Base-by-base conservation (phyloP, 2,797 vertebrate species). In the Liasis olivaceus region DNA sequence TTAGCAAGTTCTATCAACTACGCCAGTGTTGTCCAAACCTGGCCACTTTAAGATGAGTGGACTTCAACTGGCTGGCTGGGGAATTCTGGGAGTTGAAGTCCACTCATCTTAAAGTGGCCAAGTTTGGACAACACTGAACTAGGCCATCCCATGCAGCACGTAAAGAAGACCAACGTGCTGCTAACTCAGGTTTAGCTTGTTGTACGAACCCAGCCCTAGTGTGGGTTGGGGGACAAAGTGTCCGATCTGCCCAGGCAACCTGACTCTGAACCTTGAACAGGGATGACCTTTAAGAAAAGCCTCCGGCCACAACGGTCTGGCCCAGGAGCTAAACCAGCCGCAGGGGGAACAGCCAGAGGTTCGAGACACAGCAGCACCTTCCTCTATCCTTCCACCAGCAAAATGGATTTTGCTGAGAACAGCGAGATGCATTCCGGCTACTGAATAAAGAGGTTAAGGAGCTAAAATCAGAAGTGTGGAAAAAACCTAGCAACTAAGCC, bases 401-500 rank as follows among this genome's bases (percentile, higher is more conserved):
- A 54, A 54, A 54, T 8, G 6, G 51, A 26, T 66, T 12, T n/a
- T 15, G 60, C 14, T 28, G 28, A 7, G 24, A 3, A 47, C 17
- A 2, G 11, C 4, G 6, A 20, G 86, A 17, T 14, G 2, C 6
- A 15, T n/a, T 51, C 63, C 22, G 42, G 47, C 47, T 31, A 20
- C 7, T 15, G 26, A 56, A 66, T 54, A 20, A 17, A 66, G 42
- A 28, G 60, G 17, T 2, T 15, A 9, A 56, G 13, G 28, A 47
- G 66, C 6, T 1, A 2, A n/a, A 58, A n/a, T 42, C 8, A 0
- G 7, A 31, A 77, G 12, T 17, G 0, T 13, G 17, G 17, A 14
- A 1, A 89, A 22, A 59, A 54, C 51, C 6, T 7, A 54, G 1
- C 51, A 54, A 54, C 1, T 2, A 1, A 66, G 15, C 3, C 15